Conservation (phyloP, 1,140 invertebrate genomes). For the Ooceraea biroi region DNA sequence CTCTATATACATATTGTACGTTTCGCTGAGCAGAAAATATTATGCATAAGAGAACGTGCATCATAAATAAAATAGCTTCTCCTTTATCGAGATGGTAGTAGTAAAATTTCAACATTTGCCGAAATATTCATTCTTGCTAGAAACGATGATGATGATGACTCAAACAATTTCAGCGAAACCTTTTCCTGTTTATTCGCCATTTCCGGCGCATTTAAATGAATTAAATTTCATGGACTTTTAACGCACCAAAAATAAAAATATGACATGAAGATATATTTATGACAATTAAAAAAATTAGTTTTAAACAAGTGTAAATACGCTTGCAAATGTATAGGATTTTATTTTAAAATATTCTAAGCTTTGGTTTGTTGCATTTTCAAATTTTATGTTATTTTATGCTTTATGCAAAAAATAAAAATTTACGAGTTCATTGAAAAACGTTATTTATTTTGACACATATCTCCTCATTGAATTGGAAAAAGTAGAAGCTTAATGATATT, state of each 20-base stretch:
- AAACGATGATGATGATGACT: conserved; percentile 21
- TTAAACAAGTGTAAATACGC: conserved; percentile 31
- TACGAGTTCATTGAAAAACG: not conserved
- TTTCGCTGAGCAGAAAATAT: conserved; percentile 39
- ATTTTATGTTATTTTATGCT: not conserved
- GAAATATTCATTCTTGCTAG: not conserved
- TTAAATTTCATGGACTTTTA: conserved; percentile 1
- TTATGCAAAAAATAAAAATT: not conserved
- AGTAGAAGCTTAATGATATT: conserved; percentile 17
- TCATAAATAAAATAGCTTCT: conserved; percentile 20
- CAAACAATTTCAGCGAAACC: not conserved
- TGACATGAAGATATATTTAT: conserved; percentile 28
- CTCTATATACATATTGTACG: conserved; percentile 7
- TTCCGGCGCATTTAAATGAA: not conserved
- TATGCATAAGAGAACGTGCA: conserved; percentile 16
- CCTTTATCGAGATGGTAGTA: conserved; percentile 21
- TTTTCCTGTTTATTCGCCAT: conserved; percentile 11
- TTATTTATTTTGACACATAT: not conserved
- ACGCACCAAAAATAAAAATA: not conserved
- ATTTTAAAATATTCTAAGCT: conserved; percentile 44
- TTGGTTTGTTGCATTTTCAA: not conserved
- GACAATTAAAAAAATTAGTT: conserved; percentile 20
- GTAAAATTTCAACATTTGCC: not conserved
- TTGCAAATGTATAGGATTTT: conserved; percentile 27
- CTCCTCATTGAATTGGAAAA: not conserved